A percentile compares a stretch with the other conserved stretches of the same genome.
These are phyloP conservation scores for Lymantria monacha DNA, from an alignment of 2,888 invertebrate species.

Conservation along the genomic window DNA sequence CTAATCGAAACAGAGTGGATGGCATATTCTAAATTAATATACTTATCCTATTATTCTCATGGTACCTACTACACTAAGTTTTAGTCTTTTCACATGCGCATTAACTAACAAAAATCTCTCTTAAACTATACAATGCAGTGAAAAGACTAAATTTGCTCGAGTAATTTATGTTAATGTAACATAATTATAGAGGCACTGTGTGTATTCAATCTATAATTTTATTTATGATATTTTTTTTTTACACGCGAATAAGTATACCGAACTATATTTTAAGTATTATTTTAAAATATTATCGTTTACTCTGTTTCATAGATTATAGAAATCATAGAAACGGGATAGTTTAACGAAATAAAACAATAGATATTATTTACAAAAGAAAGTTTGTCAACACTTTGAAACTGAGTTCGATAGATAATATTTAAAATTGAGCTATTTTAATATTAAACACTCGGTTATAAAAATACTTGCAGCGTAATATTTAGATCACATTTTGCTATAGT, in stretches of 20 bases:
- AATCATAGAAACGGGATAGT: conserved; percentile 26
- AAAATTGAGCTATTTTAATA: conserved; percentile 72
- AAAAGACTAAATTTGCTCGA: conserved; percentile 76
- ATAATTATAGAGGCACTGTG: conserved; percentile 83
- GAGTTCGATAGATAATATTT: conserved; percentile 49
- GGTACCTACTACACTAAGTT: conserved; percentile 67
- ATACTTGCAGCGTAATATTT: conserved; percentile 78
- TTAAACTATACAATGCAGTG: conserved; percentile 46
- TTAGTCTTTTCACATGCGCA: conserved; percentile 69
- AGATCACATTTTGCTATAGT: conserved; percentile 73
- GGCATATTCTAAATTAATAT: conserved; percentile 56
- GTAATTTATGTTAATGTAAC: conserved; percentile 83
- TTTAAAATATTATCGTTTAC: conserved; percentile 40
- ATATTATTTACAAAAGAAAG: conserved; percentile 18
- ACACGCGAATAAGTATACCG: conserved; percentile 56
- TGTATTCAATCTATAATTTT: conserved; percentile 76
- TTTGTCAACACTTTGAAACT: conserved; percentile 24
- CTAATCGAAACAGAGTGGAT: conserved; percentile 56
- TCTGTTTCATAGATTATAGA: conserved; percentile 29
- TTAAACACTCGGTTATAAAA: conserved; percentile 78
- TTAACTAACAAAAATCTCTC: conserved; percentile 23
- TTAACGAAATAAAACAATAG: conserved; percentile 19
- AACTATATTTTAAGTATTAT: conserved; percentile 48
- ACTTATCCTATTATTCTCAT: conserved; percentile 67
- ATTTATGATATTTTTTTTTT: conserved; percentile 49